Evolutionary conservation across 2,113 vertebrate genomes (phyloP).

Genomic region (Lamprologus speciosus): DNA sequence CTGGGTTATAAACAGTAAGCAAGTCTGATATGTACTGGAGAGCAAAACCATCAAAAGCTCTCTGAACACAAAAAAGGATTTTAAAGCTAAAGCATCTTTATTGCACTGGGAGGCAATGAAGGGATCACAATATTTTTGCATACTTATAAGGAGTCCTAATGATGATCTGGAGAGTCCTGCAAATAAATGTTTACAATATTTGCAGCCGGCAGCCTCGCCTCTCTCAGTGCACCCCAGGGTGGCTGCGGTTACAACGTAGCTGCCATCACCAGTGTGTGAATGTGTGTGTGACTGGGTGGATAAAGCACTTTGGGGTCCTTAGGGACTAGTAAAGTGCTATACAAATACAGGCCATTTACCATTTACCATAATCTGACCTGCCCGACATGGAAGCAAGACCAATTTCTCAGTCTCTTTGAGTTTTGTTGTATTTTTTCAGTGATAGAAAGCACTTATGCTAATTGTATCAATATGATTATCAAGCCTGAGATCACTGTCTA

Average conservation of each 20-base stretch:
- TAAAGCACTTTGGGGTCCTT: rapidly evolving
- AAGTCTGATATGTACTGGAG: not conserved
- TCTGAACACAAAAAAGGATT: rapidly evolving
- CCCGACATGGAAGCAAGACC: not conserved
- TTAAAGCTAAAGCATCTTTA: not conserved
- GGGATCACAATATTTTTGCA: not conserved
- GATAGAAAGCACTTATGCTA: not conserved
- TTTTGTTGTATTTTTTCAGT: rapidly evolving
- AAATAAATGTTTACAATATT: not conserved
- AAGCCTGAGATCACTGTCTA: not conserved
- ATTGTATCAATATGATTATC: not conserved
- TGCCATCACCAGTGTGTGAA: too few relatives aligned
- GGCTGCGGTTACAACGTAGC: rapidly evolving
- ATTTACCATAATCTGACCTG: not conserved
- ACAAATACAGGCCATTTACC: too few relatives aligned
- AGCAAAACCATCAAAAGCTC: not conserved
- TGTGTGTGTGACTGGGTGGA: too few relatives aligned
- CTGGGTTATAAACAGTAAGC: not conserved
- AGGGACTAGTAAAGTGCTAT: too few relatives aligned
- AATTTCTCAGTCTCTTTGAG: not conserved
- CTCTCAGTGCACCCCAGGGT: too few relatives aligned
- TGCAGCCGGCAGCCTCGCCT: too few relatives aligned
- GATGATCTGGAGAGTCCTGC: not conserved
- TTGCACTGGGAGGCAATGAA: not conserved
- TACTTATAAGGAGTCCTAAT: not conserved